A percentile compares a stretch with the other conserved stretches of the same genome.
Conservation (phyloP, 64 coral and sea anemone species). For the Acropora yongei region DNA sequence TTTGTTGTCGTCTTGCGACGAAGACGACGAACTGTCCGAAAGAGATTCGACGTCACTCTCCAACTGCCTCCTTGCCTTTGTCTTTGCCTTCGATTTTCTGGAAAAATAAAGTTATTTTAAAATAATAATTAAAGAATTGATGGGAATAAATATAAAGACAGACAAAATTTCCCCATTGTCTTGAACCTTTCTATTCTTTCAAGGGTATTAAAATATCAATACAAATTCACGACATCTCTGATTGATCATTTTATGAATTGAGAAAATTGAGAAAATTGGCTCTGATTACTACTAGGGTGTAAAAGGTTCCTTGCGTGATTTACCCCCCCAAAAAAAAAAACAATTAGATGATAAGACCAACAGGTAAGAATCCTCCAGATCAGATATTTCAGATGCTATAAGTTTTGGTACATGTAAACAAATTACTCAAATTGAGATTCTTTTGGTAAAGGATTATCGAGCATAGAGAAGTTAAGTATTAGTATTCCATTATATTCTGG, state of each 20-base stretch:
- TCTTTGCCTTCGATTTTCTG: too few species aligned
- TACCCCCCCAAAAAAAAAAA: not conserved
- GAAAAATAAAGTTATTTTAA: too few species aligned
- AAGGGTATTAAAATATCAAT: not conserved
- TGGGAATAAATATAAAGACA: too few species aligned
- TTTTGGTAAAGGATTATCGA: not conserved
- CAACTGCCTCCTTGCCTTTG: too few species aligned
- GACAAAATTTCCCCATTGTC: not conserved
- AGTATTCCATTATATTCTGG: slow-evolving; percentile 29
- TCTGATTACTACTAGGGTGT: slow-evolving; percentile 5
- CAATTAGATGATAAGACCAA: slow-evolving; percentile 4
- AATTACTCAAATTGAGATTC: slow-evolving; percentile 18
- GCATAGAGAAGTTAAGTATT: slow-evolving; percentile 9
- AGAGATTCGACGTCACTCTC: too few species aligned
- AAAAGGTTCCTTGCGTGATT: not conserved
- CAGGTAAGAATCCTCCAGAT: slow-evolving; percentile 14
- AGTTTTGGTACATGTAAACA: slow-evolving; percentile 30
- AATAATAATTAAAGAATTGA: too few species aligned
- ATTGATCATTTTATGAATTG: not conserved
- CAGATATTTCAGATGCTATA: slow-evolving; percentile 1
- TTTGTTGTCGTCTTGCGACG: not conserved
- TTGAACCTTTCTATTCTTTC: not conserved
- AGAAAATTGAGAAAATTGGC: not conserved
- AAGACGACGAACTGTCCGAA: too few species aligned
- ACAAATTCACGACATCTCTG: not conserved